phyloP scores from a whole-genome alignment of 2,888 invertebrate species.

The Ectemnius lituratus region DNA sequence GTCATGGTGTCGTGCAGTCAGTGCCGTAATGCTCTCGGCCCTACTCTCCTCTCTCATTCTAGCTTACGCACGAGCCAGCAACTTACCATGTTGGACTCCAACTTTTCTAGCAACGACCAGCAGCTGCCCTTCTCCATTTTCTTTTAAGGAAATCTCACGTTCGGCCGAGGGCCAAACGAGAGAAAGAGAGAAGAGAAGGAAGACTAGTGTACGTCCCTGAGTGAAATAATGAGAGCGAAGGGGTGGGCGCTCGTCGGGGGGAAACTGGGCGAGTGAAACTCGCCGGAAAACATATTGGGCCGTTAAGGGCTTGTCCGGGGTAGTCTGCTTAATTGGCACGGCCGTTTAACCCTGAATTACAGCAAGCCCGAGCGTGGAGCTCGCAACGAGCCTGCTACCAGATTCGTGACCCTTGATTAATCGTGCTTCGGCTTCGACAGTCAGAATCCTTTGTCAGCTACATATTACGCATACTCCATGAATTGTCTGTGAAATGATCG shows the following conservation, averaged over 20 bases:
- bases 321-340: conserved; percentile 73
- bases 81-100: not conserved
- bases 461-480: not conserved
- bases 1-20: conserved; percentile 73
- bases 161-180: conserved; percentile 36
- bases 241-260: conserved; percentile 13
- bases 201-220: conserved; percentile 32
- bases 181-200: conserved; percentile 45
- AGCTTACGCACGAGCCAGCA: conserved; percentile 23
- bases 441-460: not conserved
- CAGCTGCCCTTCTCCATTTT: not conserved
- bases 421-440: conserved; percentile 30
- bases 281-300: conserved; percentile 73
- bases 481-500: too few species aligned
- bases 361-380: conserved; percentile 28
- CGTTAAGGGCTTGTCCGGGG: conserved; percentile 68
- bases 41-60: conserved; percentile 18
- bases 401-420: conserved; percentile 59
- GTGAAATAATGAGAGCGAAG: conserved; percentile 51
- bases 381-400: conserved; percentile 42
- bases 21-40: conserved; percentile 63
- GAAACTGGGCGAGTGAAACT: conserved; percentile 52
- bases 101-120: not conserved
- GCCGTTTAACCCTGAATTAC: conserved; percentile 64
- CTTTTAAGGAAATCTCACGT: not conserved